Evolutionary conservation across 2,888 invertebrate genomes (phyloP).

Genomic region (Petrolisthes manimaculis): DNA sequence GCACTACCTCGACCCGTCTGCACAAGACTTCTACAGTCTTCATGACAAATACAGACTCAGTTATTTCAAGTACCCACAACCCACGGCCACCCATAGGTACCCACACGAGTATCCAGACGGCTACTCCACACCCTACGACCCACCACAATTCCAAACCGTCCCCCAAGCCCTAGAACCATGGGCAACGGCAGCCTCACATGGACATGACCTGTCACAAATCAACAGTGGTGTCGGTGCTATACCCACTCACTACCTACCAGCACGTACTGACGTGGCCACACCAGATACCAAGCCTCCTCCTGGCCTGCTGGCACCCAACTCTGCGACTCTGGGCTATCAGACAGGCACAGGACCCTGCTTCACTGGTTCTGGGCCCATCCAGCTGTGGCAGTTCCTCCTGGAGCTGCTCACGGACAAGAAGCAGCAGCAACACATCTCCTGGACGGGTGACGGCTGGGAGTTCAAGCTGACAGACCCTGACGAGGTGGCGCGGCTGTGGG

Average conservation of each 20-base stretch:
- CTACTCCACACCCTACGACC: conserved; percentile 64
- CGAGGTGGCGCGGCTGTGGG: conserved; percentile 92
- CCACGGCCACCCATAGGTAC: conserved; percentile 61
- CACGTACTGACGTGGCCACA: conserved; percentile 62
- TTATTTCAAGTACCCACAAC: conserved; percentile 64
- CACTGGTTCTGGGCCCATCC: conserved; percentile 94
- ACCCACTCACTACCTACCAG: conserved; percentile 68
- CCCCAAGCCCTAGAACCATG: conserved; percentile 73
- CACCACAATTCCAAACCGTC: conserved; percentile 80
- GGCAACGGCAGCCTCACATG: conserved; percentile 73
- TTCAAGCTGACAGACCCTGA: conserved; percentile 98
- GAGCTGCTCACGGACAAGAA: conserved; percentile 80
- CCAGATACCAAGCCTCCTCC: conserved; percentile 65
- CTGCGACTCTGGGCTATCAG: conserved; percentile 74
- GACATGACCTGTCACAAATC: conserved; percentile 73
- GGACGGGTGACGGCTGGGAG: conserved; percentile 99
- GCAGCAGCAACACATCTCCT: conserved; percentile 96
- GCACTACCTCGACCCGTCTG: conserved; percentile 60
- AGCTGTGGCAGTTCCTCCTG: conserved; percentile 96
- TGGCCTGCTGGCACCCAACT: conserved; percentile 50
- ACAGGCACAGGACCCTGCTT: conserved; percentile 75
- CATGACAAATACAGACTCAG: conserved; percentile 62
- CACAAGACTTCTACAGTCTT: conserved; percentile 62
- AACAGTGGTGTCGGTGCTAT: conserved; percentile 67
- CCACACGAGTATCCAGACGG: conserved; percentile 63